Percentiles rank a stretch among this genome's conserved stretches.
These are phyloP conservation scores for Sinotaia quadrata DNA, from an alignment of 2,888 invertebrate genomes.

Conservation along the genomic window DNA sequence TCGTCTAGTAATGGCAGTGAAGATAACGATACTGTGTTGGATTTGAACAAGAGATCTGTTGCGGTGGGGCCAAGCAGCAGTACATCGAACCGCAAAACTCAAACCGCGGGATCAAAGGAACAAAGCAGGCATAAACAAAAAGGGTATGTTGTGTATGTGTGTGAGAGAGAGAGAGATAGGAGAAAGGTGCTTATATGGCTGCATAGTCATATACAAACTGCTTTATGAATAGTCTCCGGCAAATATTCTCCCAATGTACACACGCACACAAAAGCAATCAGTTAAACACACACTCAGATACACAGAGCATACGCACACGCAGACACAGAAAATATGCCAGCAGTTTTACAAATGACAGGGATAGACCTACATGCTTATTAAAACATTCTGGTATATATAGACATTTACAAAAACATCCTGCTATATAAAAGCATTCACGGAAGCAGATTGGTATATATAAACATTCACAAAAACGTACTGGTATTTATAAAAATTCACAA, in stretches of 20 bases:
- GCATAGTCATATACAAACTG: background rate
- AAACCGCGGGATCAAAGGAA: conserved; percentile 4
- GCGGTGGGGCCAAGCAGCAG: conserved; percentile 10
- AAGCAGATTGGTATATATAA: background rate
- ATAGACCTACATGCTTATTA: background rate
- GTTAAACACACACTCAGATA: background rate
- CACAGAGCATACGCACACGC: conserved; percentile 2
- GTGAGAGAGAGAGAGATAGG: no score
- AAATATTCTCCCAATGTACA: background rate
- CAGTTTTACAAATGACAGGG: no score
- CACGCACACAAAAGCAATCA: background rate
- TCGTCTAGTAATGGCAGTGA: conserved; percentile 13
- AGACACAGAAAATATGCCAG: no score
- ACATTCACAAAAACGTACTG: background rate
- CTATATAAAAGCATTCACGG: background rate
- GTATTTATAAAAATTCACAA: no score
- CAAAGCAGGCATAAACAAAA: background rate
- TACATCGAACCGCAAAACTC: conserved; percentile 17
- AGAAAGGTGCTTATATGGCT: no score
- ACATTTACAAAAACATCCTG: background rate
- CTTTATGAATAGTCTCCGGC: background rate
- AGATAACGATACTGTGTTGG: background rate
- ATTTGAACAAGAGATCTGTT: conserved; percentile 1
- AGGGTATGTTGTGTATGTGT: background rate
- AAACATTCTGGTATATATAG: background rate